Conservation (phyloP, 2,888 invertebrate genomes). For the Pilophorus perplexus region DNA sequence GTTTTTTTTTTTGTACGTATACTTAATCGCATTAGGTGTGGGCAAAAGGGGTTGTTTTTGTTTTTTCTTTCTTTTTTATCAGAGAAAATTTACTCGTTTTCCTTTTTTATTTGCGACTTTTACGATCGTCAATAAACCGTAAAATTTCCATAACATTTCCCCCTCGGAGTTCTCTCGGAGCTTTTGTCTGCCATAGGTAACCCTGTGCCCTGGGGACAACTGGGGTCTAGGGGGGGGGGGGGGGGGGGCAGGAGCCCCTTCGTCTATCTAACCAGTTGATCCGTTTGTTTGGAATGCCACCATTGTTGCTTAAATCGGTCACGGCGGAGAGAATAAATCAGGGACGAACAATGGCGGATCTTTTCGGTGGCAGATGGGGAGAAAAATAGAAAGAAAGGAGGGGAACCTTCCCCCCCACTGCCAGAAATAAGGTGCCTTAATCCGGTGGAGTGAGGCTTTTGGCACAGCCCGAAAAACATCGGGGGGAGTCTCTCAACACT, state of each 20-base stretch:
- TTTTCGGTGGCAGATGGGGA: slow-evolving; percentile 5
- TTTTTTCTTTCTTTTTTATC: too few species aligned
- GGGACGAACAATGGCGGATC: not conserved
- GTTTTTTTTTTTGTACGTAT: too few species aligned
- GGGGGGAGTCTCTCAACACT: not conserved
- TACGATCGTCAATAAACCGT: slow-evolving; percentile 11
- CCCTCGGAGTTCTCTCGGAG: not conserved
- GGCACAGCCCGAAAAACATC: not conserved
- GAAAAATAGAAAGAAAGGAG: not conserved
- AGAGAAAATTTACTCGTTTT: too few species aligned
- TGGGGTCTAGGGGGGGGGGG: not conserved
- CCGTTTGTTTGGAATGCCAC: slow-evolving; percentile 5
- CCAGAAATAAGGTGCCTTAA: slow-evolving; percentile 8
- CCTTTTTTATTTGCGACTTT: slow-evolving; percentile 6
- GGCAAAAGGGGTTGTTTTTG: too few species aligned
- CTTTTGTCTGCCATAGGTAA: not conserved
- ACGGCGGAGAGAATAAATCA: slow-evolving; percentile 10
- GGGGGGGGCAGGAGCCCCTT: too few species aligned
- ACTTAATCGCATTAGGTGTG: too few species aligned
- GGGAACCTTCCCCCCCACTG: too few species aligned
- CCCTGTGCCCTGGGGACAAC: not conserved
- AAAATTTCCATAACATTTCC: slow-evolving; percentile 12
- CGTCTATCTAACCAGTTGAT: slow-evolving; percentile 5
- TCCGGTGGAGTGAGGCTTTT: not conserved
- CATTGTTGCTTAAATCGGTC: slow-evolving; percentile 6